Conservation (phyloP, 2,888 invertebrate genomes). For the Conus canariensis region DNA sequence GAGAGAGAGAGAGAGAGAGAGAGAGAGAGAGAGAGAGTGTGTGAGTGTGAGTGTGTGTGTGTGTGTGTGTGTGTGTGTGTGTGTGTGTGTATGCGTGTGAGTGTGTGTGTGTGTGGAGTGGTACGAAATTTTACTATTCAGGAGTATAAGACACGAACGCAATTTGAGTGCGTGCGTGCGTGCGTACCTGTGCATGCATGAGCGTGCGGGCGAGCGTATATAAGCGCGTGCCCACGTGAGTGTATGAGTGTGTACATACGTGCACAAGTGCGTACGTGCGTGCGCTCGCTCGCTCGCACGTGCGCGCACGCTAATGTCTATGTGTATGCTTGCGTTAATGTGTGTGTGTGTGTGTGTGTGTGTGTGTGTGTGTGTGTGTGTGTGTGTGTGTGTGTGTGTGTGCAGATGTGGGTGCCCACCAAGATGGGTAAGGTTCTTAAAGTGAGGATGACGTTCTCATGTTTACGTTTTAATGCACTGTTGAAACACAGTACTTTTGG, state of each 20-base stretch:
- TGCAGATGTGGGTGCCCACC: too few relatives aligned
- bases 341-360: too few relatives aligned
- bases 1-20: not conserved
- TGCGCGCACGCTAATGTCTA: not conserved
- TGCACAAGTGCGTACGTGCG: not conserved
- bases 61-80: not conserved
- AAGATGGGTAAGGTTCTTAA: too few relatives aligned
- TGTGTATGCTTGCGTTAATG: not conserved
- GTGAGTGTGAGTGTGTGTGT: not conserved
- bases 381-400: too few relatives aligned
- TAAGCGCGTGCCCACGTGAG: constrained; percentile 21
- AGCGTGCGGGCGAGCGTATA: constrained; percentile 22
- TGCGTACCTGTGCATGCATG: constrained; percentile 16
- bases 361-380: too few relatives aligned
- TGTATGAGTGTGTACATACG: constrained; percentile 14
- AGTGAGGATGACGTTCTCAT: too few relatives aligned
- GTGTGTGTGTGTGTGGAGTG: not conserved
- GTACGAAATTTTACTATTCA: too few relatives aligned
- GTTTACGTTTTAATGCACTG: too few relatives aligned
- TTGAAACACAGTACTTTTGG: too few relatives aligned
- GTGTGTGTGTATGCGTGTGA: not conserved
- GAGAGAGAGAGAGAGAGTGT: too few relatives aligned
- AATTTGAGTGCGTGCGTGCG: not conserved
- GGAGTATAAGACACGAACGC: too few relatives aligned
- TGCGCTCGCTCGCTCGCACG: not conserved